A percentile compares a stretch with the other conserved stretches of the same genome.
These are phyloP conservation scores for Acanthopleura granulata DNA, from an alignment of 2,888 invertebrate species.

Conservation along the genomic window DNA sequence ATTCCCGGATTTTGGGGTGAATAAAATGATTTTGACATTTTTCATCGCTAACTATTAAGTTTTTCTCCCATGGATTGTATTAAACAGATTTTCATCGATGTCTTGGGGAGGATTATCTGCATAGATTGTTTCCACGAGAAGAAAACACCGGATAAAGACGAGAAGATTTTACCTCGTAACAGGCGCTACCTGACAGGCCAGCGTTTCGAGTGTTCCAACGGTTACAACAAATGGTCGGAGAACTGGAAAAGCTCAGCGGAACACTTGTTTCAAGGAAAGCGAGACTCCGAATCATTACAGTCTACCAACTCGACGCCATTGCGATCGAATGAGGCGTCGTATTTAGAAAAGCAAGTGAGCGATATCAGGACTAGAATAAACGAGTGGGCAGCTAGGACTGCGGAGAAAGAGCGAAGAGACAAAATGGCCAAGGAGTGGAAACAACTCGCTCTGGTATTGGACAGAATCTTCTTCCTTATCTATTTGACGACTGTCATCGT, in stretches of 20 bases:
- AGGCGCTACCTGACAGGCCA: not conserved
- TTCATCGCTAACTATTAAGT: too few relatives aligned
- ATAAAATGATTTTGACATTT: too few relatives aligned
- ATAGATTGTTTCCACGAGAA: not conserved
- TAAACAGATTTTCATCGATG: constrained; percentile 3
- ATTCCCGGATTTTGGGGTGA: too few relatives aligned
- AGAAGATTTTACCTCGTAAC: not conserved
- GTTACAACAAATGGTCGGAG: constrained; percentile 12
- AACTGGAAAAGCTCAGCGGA: constrained; percentile 12
- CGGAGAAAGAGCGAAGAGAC: not conserved
- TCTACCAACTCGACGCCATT: not conserved
- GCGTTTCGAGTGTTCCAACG: not conserved
- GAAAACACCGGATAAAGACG: not conserved
- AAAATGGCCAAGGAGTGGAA: constrained; percentile 15
- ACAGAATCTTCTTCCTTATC: constrained; percentile 12
- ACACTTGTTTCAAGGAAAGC: not conserved
- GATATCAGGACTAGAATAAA: not conserved
- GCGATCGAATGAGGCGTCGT: not conserved
- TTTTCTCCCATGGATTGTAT: too few relatives aligned
- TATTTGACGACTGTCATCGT: constrained; percentile 3
- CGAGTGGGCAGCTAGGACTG: not conserved
- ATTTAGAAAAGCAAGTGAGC: constrained; percentile 1
- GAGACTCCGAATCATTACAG: not conserved
- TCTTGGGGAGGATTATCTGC: not conserved
- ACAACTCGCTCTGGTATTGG: not conserved